Percentiles rank a stretch among this genome's conserved stretches.
phyloP scores from a whole-genome alignment of 2,797 vertebrate species.

The Muraenolepis orangiensis region DNA sequence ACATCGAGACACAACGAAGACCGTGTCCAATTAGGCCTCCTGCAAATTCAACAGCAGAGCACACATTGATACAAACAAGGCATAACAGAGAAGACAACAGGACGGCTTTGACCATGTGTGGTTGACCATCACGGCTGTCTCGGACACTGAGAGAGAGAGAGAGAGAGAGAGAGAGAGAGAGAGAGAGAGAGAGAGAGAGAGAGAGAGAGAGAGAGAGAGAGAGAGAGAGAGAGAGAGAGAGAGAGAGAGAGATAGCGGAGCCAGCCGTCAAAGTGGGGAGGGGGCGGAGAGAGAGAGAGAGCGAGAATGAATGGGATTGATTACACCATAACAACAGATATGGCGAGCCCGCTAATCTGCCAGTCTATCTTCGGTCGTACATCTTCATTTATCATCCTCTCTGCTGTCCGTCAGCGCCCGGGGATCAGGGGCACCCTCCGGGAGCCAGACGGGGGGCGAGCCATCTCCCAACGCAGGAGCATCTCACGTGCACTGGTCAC shows the following conservation, averaged over 20 bases:
- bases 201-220: neutral
- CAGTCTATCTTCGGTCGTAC: slow-evolving; percentile 69
- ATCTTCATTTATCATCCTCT: slow-evolving; percentile 74
- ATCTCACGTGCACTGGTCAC: slow-evolving; percentile 37
- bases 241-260: slow-evolving; percentile 14
- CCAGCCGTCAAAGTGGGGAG: slow-evolving; percentile 27
- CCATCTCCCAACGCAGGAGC: slow-evolving; percentile 42
- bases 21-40: slow-evolving; percentile 43
- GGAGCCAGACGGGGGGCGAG: slow-evolving; percentile 48
- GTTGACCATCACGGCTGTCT: slow-evolving; percentile 9
- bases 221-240: slow-evolving; percentile 5
- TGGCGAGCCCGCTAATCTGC: slow-evolving; percentile 69
- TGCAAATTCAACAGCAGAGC: slow-evolving; percentile 19
- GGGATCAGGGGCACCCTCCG: slow-evolving; percentile 43
- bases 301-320: slow-evolving; percentile 64
- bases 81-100: slow-evolving; percentile 6
- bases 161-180: neutral
- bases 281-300: neutral
- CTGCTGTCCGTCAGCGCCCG: slow-evolving; percentile 58
- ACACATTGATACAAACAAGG: slow-evolving; percentile 8
- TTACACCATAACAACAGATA: slow-evolving; percentile 69
- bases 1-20: slow-evolving; percentile 29
- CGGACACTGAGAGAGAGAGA: slow-evolving; percentile 3
- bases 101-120: neutral
- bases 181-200: slow-evolving; percentile 1